Conservation (phyloP, 2,113 vertebrate species). For the Xiphophorus maculatus region DNA sequence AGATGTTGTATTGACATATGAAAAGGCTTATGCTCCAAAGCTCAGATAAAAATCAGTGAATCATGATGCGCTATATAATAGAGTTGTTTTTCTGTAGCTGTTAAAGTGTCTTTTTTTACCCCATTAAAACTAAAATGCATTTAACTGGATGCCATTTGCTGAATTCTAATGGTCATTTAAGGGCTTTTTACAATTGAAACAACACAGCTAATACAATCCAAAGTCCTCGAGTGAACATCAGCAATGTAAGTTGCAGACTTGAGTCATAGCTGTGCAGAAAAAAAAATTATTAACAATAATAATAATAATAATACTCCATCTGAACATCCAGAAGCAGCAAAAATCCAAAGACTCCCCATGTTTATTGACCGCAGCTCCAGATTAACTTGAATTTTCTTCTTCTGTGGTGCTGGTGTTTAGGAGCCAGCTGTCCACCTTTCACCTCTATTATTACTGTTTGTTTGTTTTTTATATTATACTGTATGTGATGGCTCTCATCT, state of each 20-base stretch:
- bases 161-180: slow-evolving; percentile 29
- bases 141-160: slow-evolving; percentile 7
- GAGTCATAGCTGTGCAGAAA: slow-evolving; percentile 34
- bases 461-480: slow-evolving; percentile 53
- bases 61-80: slow-evolving; percentile 18
- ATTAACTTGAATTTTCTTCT: slow-evolving; percentile 6
- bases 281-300: neutral
- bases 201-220: slow-evolving; percentile 30
- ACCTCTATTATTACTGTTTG: slow-evolving; percentile 26
- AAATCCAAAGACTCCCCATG: slow-evolving; percentile 59
- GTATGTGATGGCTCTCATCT: slow-evolving; percentile 76
- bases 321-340: slow-evolving; percentile 54
- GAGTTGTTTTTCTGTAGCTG: slow-evolving; percentile 1
- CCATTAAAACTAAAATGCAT: neutral
- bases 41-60: slow-evolving; percentile 20
- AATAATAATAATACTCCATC: neutral
- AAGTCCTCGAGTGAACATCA: slow-evolving; percentile 13
- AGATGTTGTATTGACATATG: slow-evolving; percentile 40
- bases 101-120: neutral
- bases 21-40: slow-evolving; percentile 15
- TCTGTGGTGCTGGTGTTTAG: neutral
- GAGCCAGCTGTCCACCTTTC: slow-evolving; percentile 19
- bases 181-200: slow-evolving; percentile 45
- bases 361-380: slow-evolving; percentile 21
- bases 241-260: neutral